These are phyloP conservation scores for Paramuricea clavata DNA, from an alignment of 92 coral and sea anemone genomes.

Conservation along the genomic window DNA sequence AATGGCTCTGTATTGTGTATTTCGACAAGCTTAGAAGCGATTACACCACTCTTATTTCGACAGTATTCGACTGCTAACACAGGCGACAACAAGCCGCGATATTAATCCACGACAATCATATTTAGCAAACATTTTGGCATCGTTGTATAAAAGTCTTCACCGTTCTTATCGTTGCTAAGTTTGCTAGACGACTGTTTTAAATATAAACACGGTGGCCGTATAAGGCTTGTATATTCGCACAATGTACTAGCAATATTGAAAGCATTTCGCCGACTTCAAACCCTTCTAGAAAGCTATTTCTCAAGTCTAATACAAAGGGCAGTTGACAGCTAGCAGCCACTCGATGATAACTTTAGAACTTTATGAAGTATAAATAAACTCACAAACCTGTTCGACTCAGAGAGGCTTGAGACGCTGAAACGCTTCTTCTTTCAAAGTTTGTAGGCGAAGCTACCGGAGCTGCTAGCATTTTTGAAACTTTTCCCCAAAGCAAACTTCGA, in stretches of 20 bases:
- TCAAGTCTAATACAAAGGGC: neutral
- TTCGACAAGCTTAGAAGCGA: conserved; percentile 1
- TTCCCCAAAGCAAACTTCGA: neutral
- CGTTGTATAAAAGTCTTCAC: no score
- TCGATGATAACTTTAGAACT: neutral
- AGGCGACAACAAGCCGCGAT: neutral
- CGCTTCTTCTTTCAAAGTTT: conserved; percentile 42
- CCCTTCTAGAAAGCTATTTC: neutral
- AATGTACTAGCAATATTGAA: neutral
- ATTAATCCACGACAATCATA: neutral
- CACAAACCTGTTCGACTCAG: conserved; percentile 37
- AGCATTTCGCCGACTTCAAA: neutral
- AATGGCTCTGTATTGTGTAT: neutral
- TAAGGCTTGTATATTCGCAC: neutral
- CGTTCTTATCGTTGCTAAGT: no score
- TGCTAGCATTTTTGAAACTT: neutral
- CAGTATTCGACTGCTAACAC: neutral
- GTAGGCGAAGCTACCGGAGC: conserved; percentile 46
- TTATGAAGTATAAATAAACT: neutral
- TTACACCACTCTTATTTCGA: neutral
- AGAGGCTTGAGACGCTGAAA: conserved; percentile 29
- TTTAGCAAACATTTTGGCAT: neutral
- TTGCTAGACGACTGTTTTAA: neutral
- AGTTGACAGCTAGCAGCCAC: neutral
- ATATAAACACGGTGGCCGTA: neutral